Conservation (phyloP, 2,797 vertebrate species). For the Micropoecilia bifurca region DNA sequence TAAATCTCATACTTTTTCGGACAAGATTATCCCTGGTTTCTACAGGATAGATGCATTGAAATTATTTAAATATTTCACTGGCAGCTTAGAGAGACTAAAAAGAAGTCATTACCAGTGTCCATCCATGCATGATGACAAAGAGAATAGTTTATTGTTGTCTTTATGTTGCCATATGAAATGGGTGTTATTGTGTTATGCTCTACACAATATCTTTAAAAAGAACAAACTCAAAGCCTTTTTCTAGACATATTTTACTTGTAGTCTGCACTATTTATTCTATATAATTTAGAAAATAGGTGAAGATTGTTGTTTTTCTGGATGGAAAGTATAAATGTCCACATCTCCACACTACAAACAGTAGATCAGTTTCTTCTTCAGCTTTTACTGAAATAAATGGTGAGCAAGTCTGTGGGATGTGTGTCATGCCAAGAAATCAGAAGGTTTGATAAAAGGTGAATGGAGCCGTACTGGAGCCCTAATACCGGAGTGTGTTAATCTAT, state of each 20-base stretch:
- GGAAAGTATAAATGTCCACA: background rate
- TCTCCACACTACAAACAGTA: slow-evolving; percentile 20
- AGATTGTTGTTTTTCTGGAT: slow-evolving; percentile 2
- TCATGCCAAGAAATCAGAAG: slow-evolving; percentile 1
- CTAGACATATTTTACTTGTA: background rate
- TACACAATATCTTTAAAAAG: background rate
- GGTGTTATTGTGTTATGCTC: background rate
- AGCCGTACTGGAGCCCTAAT: background rate
- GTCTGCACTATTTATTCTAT: background rate
- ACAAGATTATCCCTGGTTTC: background rate
- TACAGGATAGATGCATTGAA: background rate
- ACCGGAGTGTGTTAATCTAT: background rate
- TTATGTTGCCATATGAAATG: background rate
- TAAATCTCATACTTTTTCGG: background rate
- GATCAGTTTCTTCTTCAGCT: background rate
- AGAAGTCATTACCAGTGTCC: background rate
- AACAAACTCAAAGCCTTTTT: background rate
- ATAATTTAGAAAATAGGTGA: slow-evolving; percentile 17
- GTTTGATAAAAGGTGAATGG: slow-evolving; percentile 2
- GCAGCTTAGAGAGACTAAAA: background rate
- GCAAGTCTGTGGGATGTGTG: background rate
- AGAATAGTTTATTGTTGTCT: background rate
- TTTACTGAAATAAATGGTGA: slow-evolving; percentile 4
- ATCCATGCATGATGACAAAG: background rate
- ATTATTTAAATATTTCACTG: background rate